phyloP scores from a whole-genome alignment of 2,888 invertebrate species.

The Tetanocera ferruginea region DNA sequence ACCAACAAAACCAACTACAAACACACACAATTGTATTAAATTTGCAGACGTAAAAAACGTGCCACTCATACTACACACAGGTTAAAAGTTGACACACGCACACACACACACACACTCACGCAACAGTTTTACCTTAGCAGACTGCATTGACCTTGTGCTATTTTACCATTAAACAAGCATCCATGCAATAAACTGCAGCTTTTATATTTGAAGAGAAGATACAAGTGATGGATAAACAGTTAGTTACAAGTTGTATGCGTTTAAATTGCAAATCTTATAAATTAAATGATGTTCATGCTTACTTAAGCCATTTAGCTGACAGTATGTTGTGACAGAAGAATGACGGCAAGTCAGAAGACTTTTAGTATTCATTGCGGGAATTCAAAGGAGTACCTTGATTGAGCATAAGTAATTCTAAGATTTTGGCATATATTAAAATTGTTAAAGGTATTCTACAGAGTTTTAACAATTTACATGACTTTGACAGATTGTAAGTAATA shows the following conservation, averaged over 20 bases:
- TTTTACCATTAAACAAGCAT: background rate
- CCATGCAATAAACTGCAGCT: background rate
- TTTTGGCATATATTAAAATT: no score
- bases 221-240: background rate
- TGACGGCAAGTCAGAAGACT: no score
- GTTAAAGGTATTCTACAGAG: no score
- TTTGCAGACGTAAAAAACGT: no score
- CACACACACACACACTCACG: background rate
- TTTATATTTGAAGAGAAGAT: background rate
- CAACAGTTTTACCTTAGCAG: background rate
- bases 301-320: background rate
- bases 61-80: background rate
- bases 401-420: no score
- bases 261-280: background rate
- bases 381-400: no score
- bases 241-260: background rate
- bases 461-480: no score
- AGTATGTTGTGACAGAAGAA: no score
- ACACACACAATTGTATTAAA: no score
- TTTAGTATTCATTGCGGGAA: no score
- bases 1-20: no score
- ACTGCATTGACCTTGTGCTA: constrained; percentile 1
- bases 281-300: background rate
- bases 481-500: no score
- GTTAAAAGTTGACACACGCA: background rate